These are phyloP conservation scores for Xiphydria camelus DNA, from an alignment of 2,888 invertebrate species.

Conservation along the genomic window DNA sequence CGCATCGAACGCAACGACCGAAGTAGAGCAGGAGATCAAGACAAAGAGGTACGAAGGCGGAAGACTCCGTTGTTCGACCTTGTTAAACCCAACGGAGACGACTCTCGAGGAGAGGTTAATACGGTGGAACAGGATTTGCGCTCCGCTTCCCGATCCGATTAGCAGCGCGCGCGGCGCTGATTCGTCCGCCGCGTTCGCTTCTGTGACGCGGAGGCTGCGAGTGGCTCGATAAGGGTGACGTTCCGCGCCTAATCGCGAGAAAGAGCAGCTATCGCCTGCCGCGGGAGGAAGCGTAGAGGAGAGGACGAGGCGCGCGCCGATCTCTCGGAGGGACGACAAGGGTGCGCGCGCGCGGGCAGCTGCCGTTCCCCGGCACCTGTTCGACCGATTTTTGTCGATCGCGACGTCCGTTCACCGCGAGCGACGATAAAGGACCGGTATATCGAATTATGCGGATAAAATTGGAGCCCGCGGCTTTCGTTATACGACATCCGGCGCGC, in stretches of 20 bases:
- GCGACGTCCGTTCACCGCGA: background rate
- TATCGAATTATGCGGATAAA: background rate
- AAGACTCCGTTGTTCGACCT: constrained; percentile 1
- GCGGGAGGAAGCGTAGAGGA: too few relatives aligned
- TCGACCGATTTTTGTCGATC: constrained; percentile 14
- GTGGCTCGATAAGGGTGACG: constrained; percentile 26
- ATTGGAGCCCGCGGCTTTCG: too few relatives aligned
- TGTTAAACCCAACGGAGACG: background rate
- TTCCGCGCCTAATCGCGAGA: constrained; percentile 8
- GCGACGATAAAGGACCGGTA: constrained; percentile 1
- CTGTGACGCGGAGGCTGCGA: constrained; percentile 22
- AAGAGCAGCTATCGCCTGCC: too few relatives aligned
- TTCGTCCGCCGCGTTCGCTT: constrained; percentile 14
- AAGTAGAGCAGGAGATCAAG: too few relatives aligned
- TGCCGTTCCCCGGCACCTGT: too few relatives aligned
- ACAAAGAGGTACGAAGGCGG: background rate
- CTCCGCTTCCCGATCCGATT: constrained; percentile 32
- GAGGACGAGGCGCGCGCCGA: too few relatives aligned
- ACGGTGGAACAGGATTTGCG: constrained; percentile 22
- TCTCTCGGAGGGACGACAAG: too few relatives aligned
- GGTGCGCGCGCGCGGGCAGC: too few relatives aligned
- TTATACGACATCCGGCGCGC: too few relatives aligned
- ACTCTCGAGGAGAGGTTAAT: constrained; percentile 6
- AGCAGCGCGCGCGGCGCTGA: constrained; percentile 25
- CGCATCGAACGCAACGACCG: too few relatives aligned